phyloP scores from a whole-genome alignment of 2,888 invertebrate species.

The Microctonus hyperodae region DNA sequence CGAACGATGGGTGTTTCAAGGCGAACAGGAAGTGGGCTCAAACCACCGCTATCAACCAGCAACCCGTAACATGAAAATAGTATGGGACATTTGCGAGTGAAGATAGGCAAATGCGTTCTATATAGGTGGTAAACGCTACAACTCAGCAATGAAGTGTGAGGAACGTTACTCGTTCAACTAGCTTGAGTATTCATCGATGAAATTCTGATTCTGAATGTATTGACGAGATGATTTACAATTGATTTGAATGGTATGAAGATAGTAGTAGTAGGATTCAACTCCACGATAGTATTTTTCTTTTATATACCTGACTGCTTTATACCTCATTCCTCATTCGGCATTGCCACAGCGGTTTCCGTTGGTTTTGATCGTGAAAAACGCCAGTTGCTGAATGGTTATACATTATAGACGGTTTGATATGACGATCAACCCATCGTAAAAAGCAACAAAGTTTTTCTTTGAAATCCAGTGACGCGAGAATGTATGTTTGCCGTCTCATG shows the following conservation, averaged over 20 bases:
- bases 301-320: not conserved
- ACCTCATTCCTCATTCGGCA: not conserved
- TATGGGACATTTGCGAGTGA: no score
- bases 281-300: not conserved
- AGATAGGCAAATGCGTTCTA: no score
- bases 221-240: not conserved
- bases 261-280: not conserved
- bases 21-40: slow-evolving; percentile 51
- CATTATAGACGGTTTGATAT: not conserved
- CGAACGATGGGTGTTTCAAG: slow-evolving; percentile 46
- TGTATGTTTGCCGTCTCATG: not conserved
- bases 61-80: not conserved
- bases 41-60: slow-evolving; percentile 43
- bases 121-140: no score
- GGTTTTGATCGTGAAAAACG: not conserved
- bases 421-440: not conserved
- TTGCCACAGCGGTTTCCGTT: not conserved
- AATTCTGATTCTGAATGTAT: slow-evolving; percentile 15
- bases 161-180: slow-evolving; percentile 32
- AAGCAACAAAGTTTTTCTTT: slow-evolving; percentile 3
- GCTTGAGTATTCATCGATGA: slow-evolving; percentile 27
- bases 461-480: slow-evolving; percentile 2
- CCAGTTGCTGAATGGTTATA: not conserved
- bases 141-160: slow-evolving; percentile 35
- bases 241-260: slow-evolving; percentile 4